A percentile compares a stretch with the other conserved stretches of the same genome.
Conservation (phyloP, 1,140 invertebrate species). For the Megalonaias nervosa region DNA sequence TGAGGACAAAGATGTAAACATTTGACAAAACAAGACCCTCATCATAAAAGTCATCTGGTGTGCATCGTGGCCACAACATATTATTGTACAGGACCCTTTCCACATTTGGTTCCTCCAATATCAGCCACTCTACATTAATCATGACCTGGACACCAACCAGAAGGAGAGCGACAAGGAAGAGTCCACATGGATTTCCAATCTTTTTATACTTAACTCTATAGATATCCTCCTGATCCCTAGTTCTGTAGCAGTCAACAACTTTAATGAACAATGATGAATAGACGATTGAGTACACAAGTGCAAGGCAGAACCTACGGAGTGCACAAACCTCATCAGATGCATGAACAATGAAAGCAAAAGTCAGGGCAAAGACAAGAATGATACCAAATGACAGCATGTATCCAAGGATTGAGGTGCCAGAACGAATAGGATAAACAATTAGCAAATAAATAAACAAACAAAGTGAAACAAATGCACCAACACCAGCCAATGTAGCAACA, state of each 20-base stretch:
- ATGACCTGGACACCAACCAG: constrained; percentile 72
- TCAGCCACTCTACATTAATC: constrained; percentile 72
- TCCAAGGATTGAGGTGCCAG: constrained; percentile 73
- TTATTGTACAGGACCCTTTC: constrained; percentile 57
- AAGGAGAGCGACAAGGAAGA: constrained; percentile 69
- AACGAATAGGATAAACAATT: constrained; percentile 70
- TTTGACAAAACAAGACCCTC: constrained; percentile 72
- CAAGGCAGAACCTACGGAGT: constrained; percentile 68
- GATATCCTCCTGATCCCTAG: constrained; percentile 62
- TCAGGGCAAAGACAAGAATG: constrained; percentile 71
- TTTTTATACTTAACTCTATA: constrained; percentile 65
- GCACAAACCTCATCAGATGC: constrained; percentile 70
- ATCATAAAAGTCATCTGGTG: constrained; percentile 68
- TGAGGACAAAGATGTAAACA: constrained; percentile 73
- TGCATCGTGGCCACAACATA: constrained; percentile 62
- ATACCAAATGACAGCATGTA: constrained; percentile 73
- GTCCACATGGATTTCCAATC: constrained; percentile 66
- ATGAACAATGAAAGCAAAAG: constrained; percentile 73
- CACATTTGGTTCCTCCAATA: constrained; percentile 63
- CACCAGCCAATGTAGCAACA: constrained; percentile 64
- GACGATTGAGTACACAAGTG: constrained; percentile 72
- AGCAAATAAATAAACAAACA: constrained; percentile 73
- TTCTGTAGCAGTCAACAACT: constrained; percentile 71
- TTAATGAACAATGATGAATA: constrained; percentile 73
- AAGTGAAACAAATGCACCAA: constrained; percentile 67